Evolutionary conservation across 2,888 invertebrate genomes (phyloP), one percentile per base, ranked within the genome.

Genomic region (Asteroscopus sphinx): DNA sequence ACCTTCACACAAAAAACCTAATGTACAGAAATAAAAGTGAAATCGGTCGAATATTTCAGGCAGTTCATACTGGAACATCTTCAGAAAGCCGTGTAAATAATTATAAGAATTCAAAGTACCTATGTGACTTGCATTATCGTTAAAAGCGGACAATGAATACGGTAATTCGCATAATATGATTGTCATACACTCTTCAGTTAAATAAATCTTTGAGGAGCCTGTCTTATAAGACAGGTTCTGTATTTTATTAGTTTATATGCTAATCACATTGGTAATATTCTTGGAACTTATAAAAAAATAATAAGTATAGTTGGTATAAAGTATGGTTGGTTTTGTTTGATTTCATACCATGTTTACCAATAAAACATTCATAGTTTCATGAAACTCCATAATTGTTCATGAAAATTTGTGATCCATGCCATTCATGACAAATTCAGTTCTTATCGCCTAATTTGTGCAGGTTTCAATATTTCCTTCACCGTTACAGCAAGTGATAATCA

Each of bases 131-230:
- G 58, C 54, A 69, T 62, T 73, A 63, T 66, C 58, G 59, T 72
- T 76, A 73, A 47, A 55, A 44, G n/a, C 40, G 47, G 45, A 73
- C 73, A 76, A 68, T 68, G 63, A 69, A 60, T 70, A 79, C 79
- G 68, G 80, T 73, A 73, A 73, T 66, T 71, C 60, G 57, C 57
- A 37, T 42, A 68, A 72, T 73, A 75, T 70, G 78, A 79, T 68
- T 77, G 76, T 79, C 76, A 80, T 83, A 76, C 68, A 52, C 47
- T 60, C 66, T 64, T 63, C 68, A 69, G 67, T 68, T 52, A 62
- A 65, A 66, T 63, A 67, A 65, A 73, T 70, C 59, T 46, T 52
- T 42, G 15, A 45, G 25, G 54, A 39, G 48, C 37, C 54, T 59
- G 40, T 46, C 35, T 55, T 52, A 32, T 57, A 42, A 49, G 63